A percentile compares a stretch with the other conserved stretches of the same genome.
Conservation (phyloP, 1,140 invertebrate species). For the Tribolium castaneum region DNA sequence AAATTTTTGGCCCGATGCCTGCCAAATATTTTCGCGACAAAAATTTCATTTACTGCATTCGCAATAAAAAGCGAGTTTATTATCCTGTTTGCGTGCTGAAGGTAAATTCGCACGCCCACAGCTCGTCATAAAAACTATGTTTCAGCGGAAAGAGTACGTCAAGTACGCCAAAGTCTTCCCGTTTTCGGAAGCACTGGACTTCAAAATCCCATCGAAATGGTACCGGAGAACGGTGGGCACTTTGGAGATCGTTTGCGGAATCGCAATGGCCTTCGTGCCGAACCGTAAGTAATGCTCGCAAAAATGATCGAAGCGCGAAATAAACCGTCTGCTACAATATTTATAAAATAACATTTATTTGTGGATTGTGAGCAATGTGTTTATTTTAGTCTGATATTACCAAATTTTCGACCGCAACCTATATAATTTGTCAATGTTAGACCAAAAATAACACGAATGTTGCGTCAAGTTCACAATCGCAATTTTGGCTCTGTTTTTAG, state of each 20-base stretch:
- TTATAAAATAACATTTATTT: conserved; percentile 40
- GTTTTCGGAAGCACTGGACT: conserved; percentile 80
- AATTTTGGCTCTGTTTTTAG: conserved; percentile 67
- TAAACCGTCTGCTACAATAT: conserved; percentile 19
- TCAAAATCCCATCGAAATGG: conserved; percentile 93
- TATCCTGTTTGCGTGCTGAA: neutral
- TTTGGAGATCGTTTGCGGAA: conserved; percentile 90
- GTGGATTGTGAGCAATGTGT: conserved; percentile 36
- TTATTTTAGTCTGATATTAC: conserved; percentile 42
- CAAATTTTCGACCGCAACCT: conserved; percentile 52
- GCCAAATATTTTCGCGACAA: conserved; percentile 58
- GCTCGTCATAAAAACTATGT: conserved; percentile 61
- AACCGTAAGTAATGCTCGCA: conserved; percentile 74
- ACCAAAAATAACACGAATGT: conserved; percentile 48
- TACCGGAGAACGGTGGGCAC: conserved; percentile 89
- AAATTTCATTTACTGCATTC: neutral
- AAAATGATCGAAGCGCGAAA: conserved; percentile 1
- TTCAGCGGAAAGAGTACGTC: conserved; percentile 95
- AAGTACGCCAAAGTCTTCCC: conserved; percentile 98
- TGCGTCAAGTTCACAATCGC: neutral
- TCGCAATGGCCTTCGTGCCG: conserved; percentile 88
- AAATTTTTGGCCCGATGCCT: conserved; percentile 69
- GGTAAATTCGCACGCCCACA: conserved; percentile 3
- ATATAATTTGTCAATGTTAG: conserved; percentile 54
- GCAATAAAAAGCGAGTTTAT: conserved; percentile 5